A percentile compares a stretch with the other conserved stretches of the same genome.
phyloP scores from a whole-genome alignment of 2,797 vertebrate genomes.

The Gallinago stenura region DNA sequence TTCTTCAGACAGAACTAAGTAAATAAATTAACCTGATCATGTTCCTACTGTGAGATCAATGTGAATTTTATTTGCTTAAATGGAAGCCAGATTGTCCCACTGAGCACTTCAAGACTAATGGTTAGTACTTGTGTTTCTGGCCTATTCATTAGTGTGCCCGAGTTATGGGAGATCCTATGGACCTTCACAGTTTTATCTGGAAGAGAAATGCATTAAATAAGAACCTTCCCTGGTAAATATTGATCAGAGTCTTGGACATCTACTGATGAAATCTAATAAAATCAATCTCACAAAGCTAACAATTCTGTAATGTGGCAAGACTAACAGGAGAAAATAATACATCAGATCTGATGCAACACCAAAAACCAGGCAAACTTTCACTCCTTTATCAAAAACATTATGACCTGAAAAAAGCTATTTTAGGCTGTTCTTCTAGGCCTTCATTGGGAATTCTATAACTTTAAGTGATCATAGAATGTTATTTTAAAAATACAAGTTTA shows the following conservation, averaged over 20 bases:
- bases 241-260: background rate
- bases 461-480: background rate
- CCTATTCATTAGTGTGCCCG: background rate
- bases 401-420: background rate
- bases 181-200: background rate
- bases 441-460: background rate
- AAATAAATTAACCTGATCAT: constrained; percentile 54
- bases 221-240: background rate
- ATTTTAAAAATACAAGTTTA: background rate
- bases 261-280: background rate
- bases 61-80: constrained; percentile 56
- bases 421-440: background rate
- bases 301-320: background rate
- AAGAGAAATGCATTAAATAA: background rate
- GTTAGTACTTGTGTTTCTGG: background rate
- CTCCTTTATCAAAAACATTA: background rate
- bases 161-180: background rate
- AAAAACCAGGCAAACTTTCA: background rate
- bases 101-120: background rate
- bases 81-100: constrained; percentile 32
- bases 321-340: background rate
- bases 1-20: constrained; percentile 4
- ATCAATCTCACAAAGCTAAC: background rate
- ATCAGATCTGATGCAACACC: background rate
- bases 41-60: constrained; percentile 46